Evolutionary conservation across 2,797 vertebrate genomes (phyloP).

Genomic region (Ctenopoma kingsleyae): DNA sequence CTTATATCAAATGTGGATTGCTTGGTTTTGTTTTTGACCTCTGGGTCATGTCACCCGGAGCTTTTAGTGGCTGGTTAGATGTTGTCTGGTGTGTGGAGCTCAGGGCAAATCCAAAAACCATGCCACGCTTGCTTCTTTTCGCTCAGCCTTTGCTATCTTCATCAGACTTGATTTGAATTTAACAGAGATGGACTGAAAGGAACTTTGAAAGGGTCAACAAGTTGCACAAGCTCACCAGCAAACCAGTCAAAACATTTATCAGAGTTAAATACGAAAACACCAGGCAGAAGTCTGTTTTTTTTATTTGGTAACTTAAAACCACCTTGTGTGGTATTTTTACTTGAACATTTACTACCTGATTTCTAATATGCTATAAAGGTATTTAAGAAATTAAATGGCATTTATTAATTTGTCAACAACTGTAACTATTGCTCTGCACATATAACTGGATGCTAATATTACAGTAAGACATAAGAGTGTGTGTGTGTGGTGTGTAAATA

Average conservation of each 20-base stretch:
- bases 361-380: not conserved
- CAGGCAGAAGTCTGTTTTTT: not conserved
- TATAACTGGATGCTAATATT: not conserved
- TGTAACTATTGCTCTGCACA: no score
- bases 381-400: not conserved
- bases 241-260: not conserved
- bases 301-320: not conserved
- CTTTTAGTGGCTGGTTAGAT: constrained; percentile 37
- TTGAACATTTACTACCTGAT: not conserved
- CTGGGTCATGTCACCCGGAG: constrained; percentile 23
- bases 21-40: constrained; percentile 54
- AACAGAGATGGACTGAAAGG: constrained; percentile 38
- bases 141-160: constrained; percentile 36
- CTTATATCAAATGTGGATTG: constrained; percentile 69
- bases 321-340: not conserved
- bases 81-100: constrained; percentile 53
- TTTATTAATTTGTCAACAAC: constrained; percentile 1
- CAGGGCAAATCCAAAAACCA: constrained; percentile 42
- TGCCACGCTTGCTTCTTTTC: constrained; percentile 40
- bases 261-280: not conserved
- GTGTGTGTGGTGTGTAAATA: not conserved
- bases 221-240: constrained; percentile 7
- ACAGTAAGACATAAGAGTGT: no score
- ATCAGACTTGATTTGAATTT: constrained; percentile 22
- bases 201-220: constrained; percentile 21